Percentiles rank a stretch among this genome's conserved stretches.
Conservation (phyloP, 2,888 invertebrate genomes). For the Agonopterix heracliana region DNA sequence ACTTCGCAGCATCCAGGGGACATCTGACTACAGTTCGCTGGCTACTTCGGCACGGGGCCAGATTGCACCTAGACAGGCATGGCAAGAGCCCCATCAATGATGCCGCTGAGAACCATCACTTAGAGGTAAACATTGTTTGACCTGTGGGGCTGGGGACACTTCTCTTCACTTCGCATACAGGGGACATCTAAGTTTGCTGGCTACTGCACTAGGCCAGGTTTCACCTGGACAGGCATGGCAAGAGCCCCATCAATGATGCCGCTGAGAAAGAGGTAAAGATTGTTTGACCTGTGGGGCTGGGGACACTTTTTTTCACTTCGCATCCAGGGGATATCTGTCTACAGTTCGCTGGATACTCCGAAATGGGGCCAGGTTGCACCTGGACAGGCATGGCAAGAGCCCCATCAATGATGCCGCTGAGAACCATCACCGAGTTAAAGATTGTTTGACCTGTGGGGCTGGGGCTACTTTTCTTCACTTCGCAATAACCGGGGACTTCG, state of each 20-base stretch:
- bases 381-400: slow-evolving; percentile 92
- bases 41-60: slow-evolving; percentile 89
- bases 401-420: slow-evolving; percentile 95
- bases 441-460: slow-evolving; percentile 72
- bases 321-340: slow-evolving; percentile 87
- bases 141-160: slow-evolving; percentile 87
- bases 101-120: slow-evolving; percentile 93
- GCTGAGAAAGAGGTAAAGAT: slow-evolving; percentile 87
- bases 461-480: slow-evolving; percentile 93
- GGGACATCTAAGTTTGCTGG: slow-evolving; percentile 89
- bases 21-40: slow-evolving; percentile 88
- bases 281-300: too few species aligned
- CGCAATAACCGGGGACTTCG: slow-evolving; percentile 87
- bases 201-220: slow-evolving; percentile 88
- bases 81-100: slow-evolving; percentile 94
- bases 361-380: slow-evolving; percentile 86
- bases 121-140: slow-evolving; percentile 78
- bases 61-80: slow-evolving; percentile 87
- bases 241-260: slow-evolving; percentile 93
- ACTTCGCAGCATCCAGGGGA: slow-evolving; percentile 91
- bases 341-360: slow-evolving; percentile 90
- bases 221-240: slow-evolving; percentile 89
- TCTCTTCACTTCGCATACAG: slow-evolving; percentile 92
- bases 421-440: slow-evolving; percentile 89
- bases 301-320: slow-evolving; percentile 80